Base-by-base conservation (phyloP, 37 sponge, comb jelly and placozoan species). In the Axinella damicornis region DNA sequence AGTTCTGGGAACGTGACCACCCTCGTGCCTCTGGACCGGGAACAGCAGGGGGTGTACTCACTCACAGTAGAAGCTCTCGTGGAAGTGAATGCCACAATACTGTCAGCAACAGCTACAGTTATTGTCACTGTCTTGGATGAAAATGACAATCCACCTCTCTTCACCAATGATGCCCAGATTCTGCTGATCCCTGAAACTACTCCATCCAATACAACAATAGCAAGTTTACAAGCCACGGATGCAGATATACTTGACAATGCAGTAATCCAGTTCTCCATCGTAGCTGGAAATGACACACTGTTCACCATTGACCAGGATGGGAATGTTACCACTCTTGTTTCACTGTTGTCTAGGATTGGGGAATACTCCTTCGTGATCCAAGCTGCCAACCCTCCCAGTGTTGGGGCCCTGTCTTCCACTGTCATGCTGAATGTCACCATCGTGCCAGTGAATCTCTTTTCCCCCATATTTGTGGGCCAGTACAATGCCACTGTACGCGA, bases 81-180 rank as follows among this genome's bases (percentile, higher is more conserved):
- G 18, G 41, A 28, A 33, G 28, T 77, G 27, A 59, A 77, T 37
- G 69, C 27, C 2, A 77, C 54, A 1, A 60, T 9, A 22, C 67
- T 75, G 30, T 79, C 87, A 2, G 90, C 87, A 32, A 57, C 73
- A 5, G 83, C 91, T 13, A 36, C 25, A 14, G 59, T 90, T 20
- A 36, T 17, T 27, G 65, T 94, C 14, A 83, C 31, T 32, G 88
- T 94, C 5, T 27, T 76, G 25, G 91, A 90, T 56, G 37, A 55
- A 19, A 94, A 90, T 83, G 93, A 93, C 67, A 85, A 88, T 34
- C 39, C 68, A 19, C 93, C 93, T 0, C 5, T 57, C 53, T 92
- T 92, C 57, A 25, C 65, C 5, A 40, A 57, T 39, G 24, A 34
- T 33, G 32, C 25, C 4, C 69, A 60, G 37, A 46, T 18, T 38